Percentiles rank a stretch among this genome's conserved stretches.
Evolutionary conservation across 2,888 invertebrate species (phyloP).

Genomic region (Drosophila tanythrix): DNA sequence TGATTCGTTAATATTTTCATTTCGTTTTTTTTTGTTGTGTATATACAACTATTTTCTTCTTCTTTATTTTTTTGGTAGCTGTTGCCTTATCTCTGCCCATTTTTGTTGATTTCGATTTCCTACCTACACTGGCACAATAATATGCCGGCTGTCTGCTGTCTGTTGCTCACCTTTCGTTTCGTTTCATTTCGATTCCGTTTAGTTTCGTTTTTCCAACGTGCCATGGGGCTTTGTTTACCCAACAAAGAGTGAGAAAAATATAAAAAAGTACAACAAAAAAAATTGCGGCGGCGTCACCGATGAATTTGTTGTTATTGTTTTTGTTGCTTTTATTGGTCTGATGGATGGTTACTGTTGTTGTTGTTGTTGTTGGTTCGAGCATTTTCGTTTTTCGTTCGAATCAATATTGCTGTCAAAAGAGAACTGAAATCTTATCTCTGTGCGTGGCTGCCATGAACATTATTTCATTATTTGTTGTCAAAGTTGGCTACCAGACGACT

Average conservation of each 20-base stretch:
- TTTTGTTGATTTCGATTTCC: conserved; percentile 59
- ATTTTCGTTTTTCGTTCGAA: conserved; percentile 61
- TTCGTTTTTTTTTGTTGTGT: conserved; percentile 9
- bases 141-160: background rate
- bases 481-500: conserved; percentile 66
- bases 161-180: conserved; percentile 63
- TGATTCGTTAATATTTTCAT: conserved; percentile 10
- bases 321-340: conserved; percentile 28
- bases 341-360: conserved; percentile 27
- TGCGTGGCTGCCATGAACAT: conserved; percentile 66
- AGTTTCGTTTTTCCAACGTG: conserved; percentile 50
- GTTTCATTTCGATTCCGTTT: conserved; percentile 34
- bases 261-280: conserved; percentile 18
- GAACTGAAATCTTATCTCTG: conserved; percentile 71
- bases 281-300: conserved; percentile 52
- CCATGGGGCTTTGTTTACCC: conserved; percentile 69
- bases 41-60: conserved; percentile 22
- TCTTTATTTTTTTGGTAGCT: conserved; percentile 47
- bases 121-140: conserved; percentile 40
- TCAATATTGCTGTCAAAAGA: conserved; percentile 79
- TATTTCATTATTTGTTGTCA: conserved; percentile 81
- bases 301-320: conserved; percentile 17
- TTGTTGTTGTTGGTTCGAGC: conserved; percentile 30
- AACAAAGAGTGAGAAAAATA: conserved; percentile 56
- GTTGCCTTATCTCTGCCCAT: conserved; percentile 54